These are phyloP conservation scores for Sus cebifrons DNA, from an alignment of 2,797 vertebrate species.

Conservation along the genomic window DNA sequence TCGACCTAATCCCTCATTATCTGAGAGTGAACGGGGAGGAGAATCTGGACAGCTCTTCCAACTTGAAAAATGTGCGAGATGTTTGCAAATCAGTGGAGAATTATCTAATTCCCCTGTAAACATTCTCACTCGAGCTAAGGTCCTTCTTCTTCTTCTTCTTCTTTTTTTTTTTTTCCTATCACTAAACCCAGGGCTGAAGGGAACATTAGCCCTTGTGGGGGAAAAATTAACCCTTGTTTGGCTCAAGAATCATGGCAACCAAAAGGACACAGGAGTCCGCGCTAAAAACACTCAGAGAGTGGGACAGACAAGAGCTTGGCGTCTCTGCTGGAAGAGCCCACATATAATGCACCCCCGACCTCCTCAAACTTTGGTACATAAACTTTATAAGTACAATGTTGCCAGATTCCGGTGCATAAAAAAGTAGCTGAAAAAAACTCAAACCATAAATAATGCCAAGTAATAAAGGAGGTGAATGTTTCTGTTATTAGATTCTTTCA, in stretches of 20 bases:
- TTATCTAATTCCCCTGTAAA: slow-evolving; percentile 54
- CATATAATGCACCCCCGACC: slow-evolving; percentile 80
- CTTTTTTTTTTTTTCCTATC: not conserved
- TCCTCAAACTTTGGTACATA: slow-evolving; percentile 88
- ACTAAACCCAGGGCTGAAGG: slow-evolving; percentile 57
- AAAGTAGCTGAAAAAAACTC: slow-evolving; percentile 90
- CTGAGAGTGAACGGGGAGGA: slow-evolving; percentile 59
- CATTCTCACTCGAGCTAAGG: slow-evolving; percentile 62
- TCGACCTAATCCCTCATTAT: slow-evolving; percentile 54
- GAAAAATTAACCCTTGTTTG: slow-evolving; percentile 36
- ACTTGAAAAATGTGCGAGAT: slow-evolving; percentile 81
- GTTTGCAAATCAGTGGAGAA: slow-evolving; percentile 82
- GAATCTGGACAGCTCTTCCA: slow-evolving; percentile 81
- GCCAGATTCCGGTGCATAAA: slow-evolving; percentile 90
- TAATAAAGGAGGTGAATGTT: slow-evolving; percentile 93
- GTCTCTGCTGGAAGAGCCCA: slow-evolving; percentile 17
- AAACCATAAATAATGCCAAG: slow-evolving; percentile 92
- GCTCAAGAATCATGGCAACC: slow-evolving; percentile 55
- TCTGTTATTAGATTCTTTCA: slow-evolving; percentile 94
- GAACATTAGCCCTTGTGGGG: not conserved
- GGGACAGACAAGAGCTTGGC: not conserved
- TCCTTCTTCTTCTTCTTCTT: not conserved
- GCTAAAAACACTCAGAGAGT: not conserved
- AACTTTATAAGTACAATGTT: slow-evolving; percentile 90
- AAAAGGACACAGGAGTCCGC: slow-evolving; percentile 72